A percentile compares a stretch with the other conserved stretches of the same genome.
Conservation (phyloP, 2,888 invertebrate species). For the Dyspetes luteomarginatus region DNA sequence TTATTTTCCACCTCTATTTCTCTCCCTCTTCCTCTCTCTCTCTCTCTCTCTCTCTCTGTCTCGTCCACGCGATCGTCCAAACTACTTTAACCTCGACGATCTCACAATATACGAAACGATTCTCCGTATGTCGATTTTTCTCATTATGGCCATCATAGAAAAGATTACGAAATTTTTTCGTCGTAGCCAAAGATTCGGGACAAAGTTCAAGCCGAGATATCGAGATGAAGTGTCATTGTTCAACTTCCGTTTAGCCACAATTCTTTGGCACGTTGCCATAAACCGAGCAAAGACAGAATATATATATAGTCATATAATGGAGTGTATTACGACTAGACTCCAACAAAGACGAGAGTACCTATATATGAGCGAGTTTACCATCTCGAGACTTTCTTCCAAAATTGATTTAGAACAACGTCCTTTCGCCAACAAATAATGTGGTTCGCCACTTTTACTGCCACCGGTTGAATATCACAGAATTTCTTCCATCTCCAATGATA, state of each 20-base stretch:
- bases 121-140: constrained; percentile 12
- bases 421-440: constrained; percentile 57
- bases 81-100: background rate
- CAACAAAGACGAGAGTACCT: background rate
- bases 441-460: constrained; percentile 41
- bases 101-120: background rate
- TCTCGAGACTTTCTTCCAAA: constrained; percentile 56
- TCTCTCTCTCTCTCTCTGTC: constrained; percentile 6
- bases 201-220: constrained; percentile 30
- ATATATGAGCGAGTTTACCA: constrained; percentile 55
- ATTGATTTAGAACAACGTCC: constrained; percentile 60
- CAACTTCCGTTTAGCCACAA: constrained; percentile 60
- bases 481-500: constrained; percentile 13
- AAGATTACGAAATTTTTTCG: constrained; percentile 14
- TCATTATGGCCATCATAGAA: background rate
- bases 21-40: constrained; percentile 19
- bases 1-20: constrained; percentile 44
- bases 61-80: constrained; percentile 21
- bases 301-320: constrained; percentile 17
- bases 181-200: constrained; percentile 11
- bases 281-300: constrained; percentile 14
- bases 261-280: constrained; percentile 66
- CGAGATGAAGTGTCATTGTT: constrained; percentile 58
- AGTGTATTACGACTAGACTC: constrained; percentile 26
- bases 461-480: constrained; percentile 57